Evolutionary conservation across 2,113 vertebrate genomes (phyloP).

Genomic region (Neoarius graeffei): DNA sequence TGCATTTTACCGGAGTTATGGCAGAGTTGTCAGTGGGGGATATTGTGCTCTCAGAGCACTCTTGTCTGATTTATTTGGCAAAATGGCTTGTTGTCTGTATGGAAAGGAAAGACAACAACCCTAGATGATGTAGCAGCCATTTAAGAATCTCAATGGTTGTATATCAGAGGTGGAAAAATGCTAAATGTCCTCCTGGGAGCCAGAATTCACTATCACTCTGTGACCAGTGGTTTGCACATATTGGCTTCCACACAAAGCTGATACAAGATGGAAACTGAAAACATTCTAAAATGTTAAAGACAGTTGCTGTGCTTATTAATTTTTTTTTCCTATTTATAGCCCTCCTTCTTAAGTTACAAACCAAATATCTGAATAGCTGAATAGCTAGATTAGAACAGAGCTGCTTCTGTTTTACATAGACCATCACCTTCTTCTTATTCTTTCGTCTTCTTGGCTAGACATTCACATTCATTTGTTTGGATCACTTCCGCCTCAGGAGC

Average conservation of each 20-base stretch:
- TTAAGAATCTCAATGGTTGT: conserved; percentile 12
- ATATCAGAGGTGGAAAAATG: conserved; percentile 8
- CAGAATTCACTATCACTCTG: conserved; percentile 6
- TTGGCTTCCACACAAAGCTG: not conserved
- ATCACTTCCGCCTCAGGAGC: conserved; percentile 67
- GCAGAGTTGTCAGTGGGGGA: too few relatives aligned
- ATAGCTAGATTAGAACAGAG: conserved; percentile 51
- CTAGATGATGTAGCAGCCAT: not conserved
- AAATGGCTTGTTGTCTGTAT: conserved; percentile 7
- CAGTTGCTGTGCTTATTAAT: not conserved
- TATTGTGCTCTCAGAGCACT: too few relatives aligned
- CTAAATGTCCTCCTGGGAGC: conserved; percentile 16
- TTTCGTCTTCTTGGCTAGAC: conserved; percentile 53
- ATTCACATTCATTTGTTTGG: conserved; percentile 75
- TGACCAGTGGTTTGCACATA: not conserved
- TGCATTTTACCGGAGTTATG: too few relatives aligned
- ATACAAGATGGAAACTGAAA: not conserved
- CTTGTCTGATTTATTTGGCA: conserved; percentile 19
- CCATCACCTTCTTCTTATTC: conserved; percentile 15
- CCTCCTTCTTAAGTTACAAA: not conserved
- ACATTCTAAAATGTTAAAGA: not conserved
- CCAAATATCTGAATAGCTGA: not conserved
- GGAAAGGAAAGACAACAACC: conserved; percentile 6
- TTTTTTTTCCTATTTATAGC: not conserved
- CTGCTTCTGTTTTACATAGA: conserved; percentile 66